phyloP scores from a whole-genome alignment of 2,113 vertebrate species.

The Catagonus wagneri region DNA sequence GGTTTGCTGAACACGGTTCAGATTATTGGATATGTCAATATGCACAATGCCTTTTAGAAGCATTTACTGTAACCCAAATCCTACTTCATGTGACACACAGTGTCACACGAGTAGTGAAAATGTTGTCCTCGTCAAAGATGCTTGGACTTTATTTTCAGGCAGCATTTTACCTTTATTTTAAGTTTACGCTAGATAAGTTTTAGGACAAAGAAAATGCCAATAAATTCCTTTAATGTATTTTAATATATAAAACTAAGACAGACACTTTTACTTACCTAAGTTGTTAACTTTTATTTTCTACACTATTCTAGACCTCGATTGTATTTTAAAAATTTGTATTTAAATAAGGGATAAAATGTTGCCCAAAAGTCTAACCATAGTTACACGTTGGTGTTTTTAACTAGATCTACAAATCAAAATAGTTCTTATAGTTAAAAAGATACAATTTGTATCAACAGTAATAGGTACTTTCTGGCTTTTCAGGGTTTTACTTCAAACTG shows the following conservation, averaged over 20 bases:
- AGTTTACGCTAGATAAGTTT: constrained; percentile 88
- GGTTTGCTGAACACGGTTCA: constrained; percentile 99
- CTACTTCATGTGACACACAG: constrained; percentile 93
- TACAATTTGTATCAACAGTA: constrained; percentile 99
- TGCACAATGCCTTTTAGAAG: constrained; percentile 97
- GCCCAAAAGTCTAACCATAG: constrained; percentile 91
- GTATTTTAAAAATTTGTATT: constrained; percentile 81
- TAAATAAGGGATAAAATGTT: constrained; percentile 94
- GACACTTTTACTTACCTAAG: constrained; percentile 83
- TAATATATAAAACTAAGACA: constrained; percentile 85
- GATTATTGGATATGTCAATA: constrained; percentile 97
- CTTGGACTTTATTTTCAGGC: constrained; percentile 92
- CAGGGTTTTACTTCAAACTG: constrained; percentile 89
- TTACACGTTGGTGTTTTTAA: constrained; percentile 89
- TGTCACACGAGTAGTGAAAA: constrained; percentile 94
- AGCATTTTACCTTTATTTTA: constrained; percentile 92
- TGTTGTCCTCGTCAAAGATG: constrained; percentile 93
- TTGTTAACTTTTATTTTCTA: constrained; percentile 85
- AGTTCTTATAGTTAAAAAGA: constrained; percentile 95
- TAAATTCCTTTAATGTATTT: constrained; percentile 80
- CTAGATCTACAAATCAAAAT: constrained; percentile 94
- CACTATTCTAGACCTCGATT: constrained; percentile 83
- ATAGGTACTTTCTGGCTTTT: constrained; percentile 95
- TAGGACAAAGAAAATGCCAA: constrained; percentile 86
- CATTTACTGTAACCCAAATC: constrained; percentile 97